phyloP scores from a whole-genome alignment of 2,113 vertebrate genomes.

The Clarias gariepinus region DNA sequence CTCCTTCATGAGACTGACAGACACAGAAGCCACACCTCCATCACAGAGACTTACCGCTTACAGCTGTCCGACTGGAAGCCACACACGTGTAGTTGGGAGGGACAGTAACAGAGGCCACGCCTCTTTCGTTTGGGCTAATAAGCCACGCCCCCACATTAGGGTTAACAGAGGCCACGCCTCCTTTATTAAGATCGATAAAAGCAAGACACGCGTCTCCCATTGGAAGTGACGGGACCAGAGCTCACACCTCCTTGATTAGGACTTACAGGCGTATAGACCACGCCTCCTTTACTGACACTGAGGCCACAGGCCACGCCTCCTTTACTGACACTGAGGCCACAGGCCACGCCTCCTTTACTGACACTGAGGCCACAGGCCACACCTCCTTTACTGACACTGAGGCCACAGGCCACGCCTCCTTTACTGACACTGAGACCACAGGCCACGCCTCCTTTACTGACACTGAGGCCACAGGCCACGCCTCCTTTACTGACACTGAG shows the following conservation, averaged over 20 bases:
- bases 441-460: too few species aligned
- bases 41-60: too few species aligned
- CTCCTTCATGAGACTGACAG: not conserved
- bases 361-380: not conserved
- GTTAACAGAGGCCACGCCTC: not conserved
- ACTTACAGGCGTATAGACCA: not conserved
- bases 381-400: too few species aligned
- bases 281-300: not conserved
- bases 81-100: not conserved
- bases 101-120: not conserved
- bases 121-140: not conserved
- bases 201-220: too few species aligned
- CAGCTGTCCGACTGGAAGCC: fast-evolving
- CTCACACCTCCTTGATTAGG: not conserved
- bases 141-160: too few species aligned
- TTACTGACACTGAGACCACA: not conserved
- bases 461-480: too few species aligned
- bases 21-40: not conserved
- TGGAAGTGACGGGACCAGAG: not conserved
- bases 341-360: not conserved
- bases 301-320: not conserved
- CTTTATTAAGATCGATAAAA: not conserved
- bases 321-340: not conserved
- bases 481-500: not conserved
- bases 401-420: not conserved